Evolutionary conservation across 1,140 invertebrate genomes (phyloP).

Genomic region (Saccostrea cuccullata): DNA sequence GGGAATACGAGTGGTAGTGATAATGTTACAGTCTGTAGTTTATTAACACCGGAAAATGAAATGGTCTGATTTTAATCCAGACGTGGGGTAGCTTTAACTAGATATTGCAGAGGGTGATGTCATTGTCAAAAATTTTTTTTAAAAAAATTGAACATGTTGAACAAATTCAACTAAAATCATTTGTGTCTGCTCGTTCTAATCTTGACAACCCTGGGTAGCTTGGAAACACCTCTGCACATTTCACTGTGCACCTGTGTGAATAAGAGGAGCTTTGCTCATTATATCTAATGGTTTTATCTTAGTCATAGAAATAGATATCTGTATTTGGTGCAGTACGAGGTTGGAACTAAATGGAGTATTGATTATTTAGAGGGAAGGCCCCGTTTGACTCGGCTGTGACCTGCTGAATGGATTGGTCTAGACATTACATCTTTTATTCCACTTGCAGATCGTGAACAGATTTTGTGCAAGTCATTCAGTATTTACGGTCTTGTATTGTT

Average conservation of each 20-base stretch:
- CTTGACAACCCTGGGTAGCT: neutral
- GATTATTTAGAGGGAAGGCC: slow-evolving; percentile 8
- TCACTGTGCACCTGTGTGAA: neutral
- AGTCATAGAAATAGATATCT: neutral
- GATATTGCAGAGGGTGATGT: neutral
- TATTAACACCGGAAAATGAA: neutral
- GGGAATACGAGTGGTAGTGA: neutral
- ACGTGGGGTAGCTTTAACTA: neutral
- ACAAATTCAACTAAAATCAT: neutral
- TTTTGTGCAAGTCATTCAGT: slow-evolving; percentile 28
- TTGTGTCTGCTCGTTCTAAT: neutral
- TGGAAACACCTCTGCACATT: neutral
- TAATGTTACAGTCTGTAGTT: neutral
- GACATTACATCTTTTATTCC: neutral
- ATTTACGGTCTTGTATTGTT: neutral
- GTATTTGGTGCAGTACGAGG: neutral
- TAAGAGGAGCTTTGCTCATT: neutral
- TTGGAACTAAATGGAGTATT: slow-evolving; percentile 5
- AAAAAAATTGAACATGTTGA: too few species aligned
- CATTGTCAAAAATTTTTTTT: neutral
- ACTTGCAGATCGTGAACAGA: neutral
- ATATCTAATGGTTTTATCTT: neutral
- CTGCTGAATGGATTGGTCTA: slow-evolving; percentile 27
- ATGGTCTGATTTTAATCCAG: neutral
- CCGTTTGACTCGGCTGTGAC: neutral